Conservation (phyloP, 1,140 invertebrate genomes). For the Drosophila kurseongensis region DNA sequence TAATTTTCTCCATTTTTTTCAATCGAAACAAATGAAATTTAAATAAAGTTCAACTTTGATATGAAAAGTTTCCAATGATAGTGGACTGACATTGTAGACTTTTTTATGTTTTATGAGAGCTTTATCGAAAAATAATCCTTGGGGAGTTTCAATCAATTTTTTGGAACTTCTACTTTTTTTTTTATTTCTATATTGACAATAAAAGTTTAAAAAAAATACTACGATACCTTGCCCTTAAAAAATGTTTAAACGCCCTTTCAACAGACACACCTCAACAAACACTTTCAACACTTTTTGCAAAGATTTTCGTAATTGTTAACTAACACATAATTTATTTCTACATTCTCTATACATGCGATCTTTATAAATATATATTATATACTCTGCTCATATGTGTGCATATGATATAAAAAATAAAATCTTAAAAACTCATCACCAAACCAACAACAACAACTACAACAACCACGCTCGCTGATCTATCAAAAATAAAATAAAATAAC, state of each 20-base stretch:
- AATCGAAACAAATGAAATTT: conserved; percentile 29
- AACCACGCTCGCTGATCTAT: conserved; percentile 70
- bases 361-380: conserved; percentile 52
- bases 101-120: background rate
- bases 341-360: conserved; percentile 71
- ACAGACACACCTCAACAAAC: conserved; percentile 21
- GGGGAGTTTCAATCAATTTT: background rate
- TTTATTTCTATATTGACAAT: background rate
- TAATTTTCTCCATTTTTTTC: conserved; percentile 17
- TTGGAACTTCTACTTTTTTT: background rate
- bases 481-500: conserved; percentile 49
- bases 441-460: conserved; percentile 64
- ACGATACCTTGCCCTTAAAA: background rate
- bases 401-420: conserved; percentile 50
- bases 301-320: conserved; percentile 70
- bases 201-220: background rate
- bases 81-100: background rate
- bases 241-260: background rate
- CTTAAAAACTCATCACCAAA: conserved; percentile 62
- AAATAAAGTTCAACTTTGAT: conserved; percentile 2
- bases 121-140: background rate
- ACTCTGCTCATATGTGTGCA: conserved; percentile 40
- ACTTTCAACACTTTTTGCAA: conserved; percentile 45
- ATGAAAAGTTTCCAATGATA: background rate
- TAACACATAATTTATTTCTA: conserved; percentile 79